Base-by-base conservation (phyloP, 2,113 vertebrate genomes). In the Rhipidura dahli region DNA sequence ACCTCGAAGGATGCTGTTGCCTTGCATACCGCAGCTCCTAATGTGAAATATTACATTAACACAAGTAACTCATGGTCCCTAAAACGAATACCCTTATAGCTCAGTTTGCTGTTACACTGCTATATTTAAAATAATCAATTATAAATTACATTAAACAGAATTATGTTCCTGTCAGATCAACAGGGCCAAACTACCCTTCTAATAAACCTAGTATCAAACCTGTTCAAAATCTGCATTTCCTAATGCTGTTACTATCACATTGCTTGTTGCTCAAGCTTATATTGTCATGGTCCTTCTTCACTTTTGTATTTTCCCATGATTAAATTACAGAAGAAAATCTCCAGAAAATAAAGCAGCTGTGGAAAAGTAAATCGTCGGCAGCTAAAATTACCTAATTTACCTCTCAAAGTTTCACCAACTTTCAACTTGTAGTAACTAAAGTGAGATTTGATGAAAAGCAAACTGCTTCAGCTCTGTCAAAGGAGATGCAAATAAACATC, bases 11-110 rank as follows among this genome's bases (percentile, higher is more conserved):
- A 66, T 61, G 66, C 15, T 97, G 91, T 90, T 81, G 97, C 78
- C 97, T 91, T 24, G 96, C 93, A 70, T 87, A 97, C 84, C 97
- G 97, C 57, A 98, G 86, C 69, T 98, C 98, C 98, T 98, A 83
- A 64, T 71, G 40, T 1, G 49, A 94, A 93, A 93, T 54, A 57
- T 14, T 68, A 44, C 24, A 79, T 81, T 47, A 71, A 71, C 19
- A 68, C 7, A 66, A 78, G 39, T 70, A 81, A 95, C 17, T 35
- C 9, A 35, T 4, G 8, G 30, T 80, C 37, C 53, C 56, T 81
- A 66, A 45, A 91, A 83, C 33, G 10, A 73, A 57, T 8, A 80
- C 17, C 17, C 35, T 61, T 76, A 69, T 33, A 76, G 63, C 27
- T 83, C 44, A 65, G 10, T 64, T 72, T 70, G 59, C 45, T 86